Conservation (phyloP, 2,888 invertebrate genomes). For the Megastigmus dorsalis region DNA sequence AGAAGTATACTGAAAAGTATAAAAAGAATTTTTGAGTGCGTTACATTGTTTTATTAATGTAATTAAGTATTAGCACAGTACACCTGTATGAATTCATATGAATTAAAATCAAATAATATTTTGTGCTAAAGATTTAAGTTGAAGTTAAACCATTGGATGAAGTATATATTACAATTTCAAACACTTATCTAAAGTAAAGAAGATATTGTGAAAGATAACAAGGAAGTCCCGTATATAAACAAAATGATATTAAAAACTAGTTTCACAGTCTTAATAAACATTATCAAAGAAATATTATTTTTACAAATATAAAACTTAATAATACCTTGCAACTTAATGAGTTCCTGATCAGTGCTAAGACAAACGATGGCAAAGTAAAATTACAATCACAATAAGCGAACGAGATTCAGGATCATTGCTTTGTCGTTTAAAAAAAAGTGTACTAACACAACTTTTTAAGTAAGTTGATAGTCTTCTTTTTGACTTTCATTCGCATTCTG, state of each 20-base stretch:
- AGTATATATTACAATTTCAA: constrained; percentile 2
- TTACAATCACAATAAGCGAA: constrained; percentile 49
- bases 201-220: constrained; percentile 27
- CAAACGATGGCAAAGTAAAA: constrained; percentile 38
- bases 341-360: background rate
- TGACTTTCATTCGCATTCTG: background rate
- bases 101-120: constrained; percentile 2
- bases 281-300: constrained; percentile 6
- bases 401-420: background rate
- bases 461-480: background rate
- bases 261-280: constrained; percentile 33
- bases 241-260: constrained; percentile 32
- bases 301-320: constrained; percentile 24
- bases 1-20: background rate
- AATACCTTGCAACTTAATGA: constrained; percentile 1
- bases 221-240: constrained; percentile 2
- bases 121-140: background rate
- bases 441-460: background rate
- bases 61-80: no score
- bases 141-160: background rate
- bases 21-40: background rate
- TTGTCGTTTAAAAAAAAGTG: no score
- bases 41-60: no score
- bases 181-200: constrained; percentile 20
- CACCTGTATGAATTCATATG: background rate